Evolutionary conservation across 2,888 invertebrate genomes (phyloP), one percentile per base, ranked within the genome.

Genomic region (Hermaeophaga mercurialis): DNA sequence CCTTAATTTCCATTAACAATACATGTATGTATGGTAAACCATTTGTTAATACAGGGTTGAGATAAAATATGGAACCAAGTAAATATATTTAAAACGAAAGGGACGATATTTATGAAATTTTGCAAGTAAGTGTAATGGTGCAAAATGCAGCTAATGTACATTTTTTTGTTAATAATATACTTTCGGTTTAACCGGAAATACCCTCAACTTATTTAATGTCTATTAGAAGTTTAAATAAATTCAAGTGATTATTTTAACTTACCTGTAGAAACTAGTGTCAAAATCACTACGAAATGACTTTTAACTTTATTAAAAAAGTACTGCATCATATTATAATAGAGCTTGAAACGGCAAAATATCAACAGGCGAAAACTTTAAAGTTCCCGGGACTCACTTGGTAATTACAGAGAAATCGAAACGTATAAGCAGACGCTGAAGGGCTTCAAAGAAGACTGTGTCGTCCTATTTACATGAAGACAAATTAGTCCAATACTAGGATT

Each of bases 381-480:
- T 26, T 26, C 22, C 9, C 26, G 26, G 8, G 11, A 8, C n/a
- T 19, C 39, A 39, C 39, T 18, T 19, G 39, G 6, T n/a, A 19
- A 7, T 39, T 39, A 4, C n/a, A 8, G 18, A 22, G 39, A 39
- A 39, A 39, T 22, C 19, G 19, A 39, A 19, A 39, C 39, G 18
- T 19, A 39, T 39, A 11, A 11, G 39, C 12, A 9, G 11, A 18
- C 31, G 2, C 31, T 12, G 11, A 31, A 31, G 11, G 31, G 19
- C 39, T 39, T n/a, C n/a, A 19, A 39, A 19, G 39, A 39, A 19
- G 39, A 39, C 39, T 39, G 39, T 22, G 39, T 39, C n/a, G n/a
- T 22, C 12, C 18, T 39, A 19, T 39, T 39, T 39, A n/a, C 19
- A 22, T n/a, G n/a, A 39, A 14, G 19, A n/a, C 8, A 22, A n/a